Evolutionary conservation across 2,797 vertebrate genomes (phyloP).

Genomic region (Manis pentadactyla): DNA sequence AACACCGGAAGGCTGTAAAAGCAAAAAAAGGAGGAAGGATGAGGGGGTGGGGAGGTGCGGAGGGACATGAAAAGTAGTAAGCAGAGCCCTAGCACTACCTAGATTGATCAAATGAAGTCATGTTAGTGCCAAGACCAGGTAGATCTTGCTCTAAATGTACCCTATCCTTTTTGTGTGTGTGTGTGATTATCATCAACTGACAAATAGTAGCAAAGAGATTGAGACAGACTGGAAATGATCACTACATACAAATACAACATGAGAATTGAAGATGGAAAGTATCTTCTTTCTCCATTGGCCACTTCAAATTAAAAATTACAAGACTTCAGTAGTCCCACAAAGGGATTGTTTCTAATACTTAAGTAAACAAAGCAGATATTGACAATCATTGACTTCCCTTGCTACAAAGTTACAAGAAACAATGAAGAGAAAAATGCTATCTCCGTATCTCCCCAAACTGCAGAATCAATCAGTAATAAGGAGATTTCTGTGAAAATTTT

Average conservation of each 20-base stretch:
- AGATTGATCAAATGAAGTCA: neutral
- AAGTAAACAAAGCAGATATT: neutral
- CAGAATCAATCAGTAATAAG: neutral
- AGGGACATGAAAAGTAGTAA: neutral
- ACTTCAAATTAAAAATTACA: neutral
- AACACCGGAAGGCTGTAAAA: neutral
- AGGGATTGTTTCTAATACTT: neutral
- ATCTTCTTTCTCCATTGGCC: neutral
- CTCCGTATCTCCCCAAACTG: neutral
- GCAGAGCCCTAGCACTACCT: neutral
- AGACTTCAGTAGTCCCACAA: neutral
- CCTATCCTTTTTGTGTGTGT: too few relatives aligned
- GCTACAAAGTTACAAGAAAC: neutral
- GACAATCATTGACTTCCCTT: constrained; percentile 4
- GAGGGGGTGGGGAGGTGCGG: neutral
- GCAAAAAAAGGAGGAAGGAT: neutral
- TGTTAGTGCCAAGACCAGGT: neutral
- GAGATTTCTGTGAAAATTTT: neutral
- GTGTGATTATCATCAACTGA: neutral
- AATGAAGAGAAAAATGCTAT: neutral
- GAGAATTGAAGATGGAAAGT: neutral
- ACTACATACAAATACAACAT: neutral
- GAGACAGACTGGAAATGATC: neutral
- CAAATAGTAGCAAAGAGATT: neutral
- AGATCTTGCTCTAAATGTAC: neutral